Base-by-base conservation (phyloP, 2,113 vertebrate species). In the Micronycteris hirsuta region DNA sequence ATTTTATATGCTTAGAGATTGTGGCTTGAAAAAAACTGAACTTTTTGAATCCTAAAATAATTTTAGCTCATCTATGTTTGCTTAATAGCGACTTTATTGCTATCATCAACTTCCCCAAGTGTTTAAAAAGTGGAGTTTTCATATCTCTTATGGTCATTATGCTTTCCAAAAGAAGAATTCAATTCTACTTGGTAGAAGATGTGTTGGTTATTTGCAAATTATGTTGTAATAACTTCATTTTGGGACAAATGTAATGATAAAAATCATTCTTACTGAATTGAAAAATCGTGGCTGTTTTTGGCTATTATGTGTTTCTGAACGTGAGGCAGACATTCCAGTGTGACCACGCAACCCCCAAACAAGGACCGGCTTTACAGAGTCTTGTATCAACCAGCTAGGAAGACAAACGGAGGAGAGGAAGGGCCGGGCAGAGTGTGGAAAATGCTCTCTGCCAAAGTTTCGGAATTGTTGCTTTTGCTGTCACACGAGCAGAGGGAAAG, bases 1-100 rank as follows among this genome's bases (percentile, higher is more conserved):
- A 86, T 83, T 94, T 96, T 95, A 58, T 86, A 86, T 82, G 85
- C 45, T 49, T 85, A 65, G 47, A 88, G 63, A 89, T 68, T 95
- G 78, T 20, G 31, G 41, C 28, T 89, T 68, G 36, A 73, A 84
- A 91, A 82, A 88, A 93, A 70, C 52, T 3, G 4, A 68, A 54
- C 22, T 63, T 86, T 80, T 38, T 68, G 58, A 95, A 86, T 84
- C 49, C 36, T 92, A 65, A 93, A 89, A 70, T 16, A 82, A 86
- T 93, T 95, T 84, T 47, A 73, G 26, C 68, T 95, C 52, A 68
- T 95, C 95, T 78, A n/a, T 82, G 54, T 74, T 92, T 92, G 20
- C 80, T 49, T 84, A 82, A 36, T 82, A 58, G 38, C 52, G 15
- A 43, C 16, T 83, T 93, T 73, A 49, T 61, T 84, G 47, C 65